Evolutionary conservation across 2,888 invertebrate genomes (phyloP).

Genomic region (Noctua fimbriata): DNA sequence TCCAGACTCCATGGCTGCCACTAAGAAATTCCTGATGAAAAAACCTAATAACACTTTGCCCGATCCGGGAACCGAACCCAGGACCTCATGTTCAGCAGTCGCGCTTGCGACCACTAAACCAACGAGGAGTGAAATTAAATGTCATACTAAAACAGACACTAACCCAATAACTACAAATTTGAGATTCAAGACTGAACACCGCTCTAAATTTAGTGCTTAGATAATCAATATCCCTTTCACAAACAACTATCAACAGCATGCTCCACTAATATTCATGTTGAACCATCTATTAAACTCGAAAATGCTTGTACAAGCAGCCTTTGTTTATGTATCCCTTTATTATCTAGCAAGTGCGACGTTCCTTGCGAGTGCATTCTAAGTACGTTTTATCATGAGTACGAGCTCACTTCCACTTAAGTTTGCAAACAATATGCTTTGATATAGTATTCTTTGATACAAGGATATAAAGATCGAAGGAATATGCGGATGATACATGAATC

Average conservation of each 20-base stretch:
- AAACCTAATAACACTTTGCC: too few relatives aligned
- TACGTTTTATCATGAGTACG: slow-evolving; percentile 47
- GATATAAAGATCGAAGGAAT: neutral
- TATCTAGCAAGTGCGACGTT: slow-evolving; percentile 28
- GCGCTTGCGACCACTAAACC: too few relatives aligned
- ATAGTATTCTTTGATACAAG: slow-evolving; percentile 19
- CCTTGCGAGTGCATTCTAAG: slow-evolving; percentile 39
- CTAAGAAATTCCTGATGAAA: too few relatives aligned
- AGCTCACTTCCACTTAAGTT: slow-evolving; percentile 4
- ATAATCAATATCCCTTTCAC: neutral
- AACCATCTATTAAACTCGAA: slow-evolving; percentile 30
- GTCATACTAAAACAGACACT: neutral
- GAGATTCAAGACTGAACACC: neutral
- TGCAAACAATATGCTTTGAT: slow-evolving; percentile 19
- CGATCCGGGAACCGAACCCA: too few relatives aligned
- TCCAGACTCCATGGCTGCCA: neutral
- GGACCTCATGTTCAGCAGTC: too few relatives aligned
- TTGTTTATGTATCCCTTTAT: slow-evolving; percentile 33
- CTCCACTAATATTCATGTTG: slow-evolving; percentile 43
- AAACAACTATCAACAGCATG: slow-evolving; percentile 18
- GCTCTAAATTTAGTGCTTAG: too few relatives aligned
- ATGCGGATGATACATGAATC: neutral
- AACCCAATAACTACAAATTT: neutral
- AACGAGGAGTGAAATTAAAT: neutral
- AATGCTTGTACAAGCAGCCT: slow-evolving; percentile 21